A percentile compares a stretch with the other conserved stretches of the same genome.
Conservation (phyloP, 2,113 vertebrate genomes). For the Neodontobutis hainanensis region DNA sequence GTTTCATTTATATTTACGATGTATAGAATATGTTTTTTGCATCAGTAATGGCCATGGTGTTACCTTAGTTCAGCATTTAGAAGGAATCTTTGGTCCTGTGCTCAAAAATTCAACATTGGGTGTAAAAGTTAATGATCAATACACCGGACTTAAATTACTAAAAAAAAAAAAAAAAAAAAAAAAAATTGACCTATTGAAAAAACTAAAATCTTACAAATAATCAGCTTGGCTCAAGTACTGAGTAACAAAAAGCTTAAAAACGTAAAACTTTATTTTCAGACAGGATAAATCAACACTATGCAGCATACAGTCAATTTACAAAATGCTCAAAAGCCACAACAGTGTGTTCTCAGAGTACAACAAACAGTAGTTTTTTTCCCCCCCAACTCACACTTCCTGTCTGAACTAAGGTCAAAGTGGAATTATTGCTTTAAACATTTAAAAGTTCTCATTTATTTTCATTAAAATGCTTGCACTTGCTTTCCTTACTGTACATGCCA, state of each 20-base stretch:
- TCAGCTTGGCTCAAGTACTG: background rate
- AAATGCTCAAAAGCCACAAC: slow-evolving; percentile 29
- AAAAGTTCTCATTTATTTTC: slow-evolving; percentile 36
- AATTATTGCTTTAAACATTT: slow-evolving; percentile 60
- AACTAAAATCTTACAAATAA: background rate
- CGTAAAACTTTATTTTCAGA: slow-evolving; percentile 67
- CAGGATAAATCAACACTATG: slow-evolving; percentile 48
- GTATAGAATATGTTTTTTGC: slow-evolving; percentile 14
- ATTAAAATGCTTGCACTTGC: slow-evolving; percentile 49
- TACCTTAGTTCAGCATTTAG: background rate
- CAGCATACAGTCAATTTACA: slow-evolving; percentile 29
- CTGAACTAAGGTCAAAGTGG: slow-evolving; percentile 20
- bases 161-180: background rate
- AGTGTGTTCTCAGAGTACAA: slow-evolving; percentile 23
- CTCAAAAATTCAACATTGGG: background rate
- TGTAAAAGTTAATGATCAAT: background rate
- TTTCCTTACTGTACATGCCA: slow-evolving; percentile 37
- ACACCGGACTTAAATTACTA: background rate
- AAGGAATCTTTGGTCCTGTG: background rate
- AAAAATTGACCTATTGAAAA: background rate
- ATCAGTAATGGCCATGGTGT: slow-evolving; percentile 6
- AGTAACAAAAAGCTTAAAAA: slow-evolving; percentile 16
- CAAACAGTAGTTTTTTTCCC: slow-evolving; percentile 47
- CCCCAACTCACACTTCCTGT: slow-evolving; percentile 16
- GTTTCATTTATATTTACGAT: slow-evolving; percentile 36